Percentiles rank a stretch among this genome's conserved stretches.
Evolutionary conservation across 2,888 invertebrate genomes (phyloP).

Genomic region (Eumacrocentrus americanus): DNA sequence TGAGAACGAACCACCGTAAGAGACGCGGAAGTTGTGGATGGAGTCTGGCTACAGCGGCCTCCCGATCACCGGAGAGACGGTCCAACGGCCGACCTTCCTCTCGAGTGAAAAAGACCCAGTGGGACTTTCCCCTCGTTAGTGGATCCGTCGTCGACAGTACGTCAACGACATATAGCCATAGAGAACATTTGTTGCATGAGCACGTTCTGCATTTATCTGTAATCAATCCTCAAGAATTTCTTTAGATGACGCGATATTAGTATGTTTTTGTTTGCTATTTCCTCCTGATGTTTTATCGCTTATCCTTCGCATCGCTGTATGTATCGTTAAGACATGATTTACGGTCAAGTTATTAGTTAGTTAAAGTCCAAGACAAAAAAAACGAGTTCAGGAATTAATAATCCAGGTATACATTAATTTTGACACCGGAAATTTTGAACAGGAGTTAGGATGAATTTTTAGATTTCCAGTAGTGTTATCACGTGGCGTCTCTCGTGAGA

Average conservation of each 20-base stretch:
- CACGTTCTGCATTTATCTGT: neutral
- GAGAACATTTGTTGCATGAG: slow-evolving; percentile 10
- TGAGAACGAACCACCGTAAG: neutral
- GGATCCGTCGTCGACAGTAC: neutral
- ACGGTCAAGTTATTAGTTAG: neutral
- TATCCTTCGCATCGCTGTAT: slow-evolving; percentile 5
- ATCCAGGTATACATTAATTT: no score
- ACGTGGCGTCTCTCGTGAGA: no score
- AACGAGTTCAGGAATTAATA: no score
- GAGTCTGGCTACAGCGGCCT: neutral
- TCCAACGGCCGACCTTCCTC: no score
- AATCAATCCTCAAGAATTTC: neutral
- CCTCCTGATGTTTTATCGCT: slow-evolving; percentile 5
- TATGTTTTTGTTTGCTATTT: slow-evolving; percentile 5
- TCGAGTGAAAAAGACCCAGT: neutral
- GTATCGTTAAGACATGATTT: slow-evolving; percentile 5
- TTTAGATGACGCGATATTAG: neutral
- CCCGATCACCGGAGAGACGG: neutral
- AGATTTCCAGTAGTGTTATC: no score
- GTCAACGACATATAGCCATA: neutral
- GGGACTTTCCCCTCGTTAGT: neutral
- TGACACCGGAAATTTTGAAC: no score
- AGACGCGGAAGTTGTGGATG: neutral
- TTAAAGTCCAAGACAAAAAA: no score
- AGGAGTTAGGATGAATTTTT: no score